These are phyloP conservation scores for Pandemis heparana DNA, from an alignment of 2,888 invertebrate species.

Conservation along the genomic window DNA sequence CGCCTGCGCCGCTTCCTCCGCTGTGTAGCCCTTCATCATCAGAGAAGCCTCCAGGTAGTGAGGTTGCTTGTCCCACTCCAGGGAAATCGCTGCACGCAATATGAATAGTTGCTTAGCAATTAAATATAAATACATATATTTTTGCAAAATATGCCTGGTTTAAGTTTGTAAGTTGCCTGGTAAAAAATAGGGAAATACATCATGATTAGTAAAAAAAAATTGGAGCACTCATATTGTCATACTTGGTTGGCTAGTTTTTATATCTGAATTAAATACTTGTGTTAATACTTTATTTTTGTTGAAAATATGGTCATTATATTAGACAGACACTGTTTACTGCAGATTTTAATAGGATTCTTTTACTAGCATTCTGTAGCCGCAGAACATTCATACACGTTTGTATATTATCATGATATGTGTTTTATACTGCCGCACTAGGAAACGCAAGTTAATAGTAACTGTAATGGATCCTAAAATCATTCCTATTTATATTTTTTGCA, in stretches of 20 bases:
- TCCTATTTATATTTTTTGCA: background rate
- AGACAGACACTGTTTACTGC: too few relatives aligned
- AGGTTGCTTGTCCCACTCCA: slow-evolving; percentile 87
- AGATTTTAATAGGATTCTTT: background rate
- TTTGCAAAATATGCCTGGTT: background rate
- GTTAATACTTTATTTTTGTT: too few relatives aligned
- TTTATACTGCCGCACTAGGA: background rate
- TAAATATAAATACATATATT: background rate
- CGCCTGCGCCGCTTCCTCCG: slow-evolving; percentile 81
- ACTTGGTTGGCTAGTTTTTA: too few relatives aligned
- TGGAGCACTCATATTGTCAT: too few relatives aligned
- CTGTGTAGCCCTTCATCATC: slow-evolving; percentile 91
- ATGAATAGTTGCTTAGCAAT: slow-evolving; percentile 9
- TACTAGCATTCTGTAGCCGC: background rate
- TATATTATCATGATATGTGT: background rate
- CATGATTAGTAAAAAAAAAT: too few relatives aligned
- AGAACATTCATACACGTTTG: background rate
- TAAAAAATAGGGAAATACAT: too few relatives aligned
- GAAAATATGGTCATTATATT: too few relatives aligned
- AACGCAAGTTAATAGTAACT: background rate
- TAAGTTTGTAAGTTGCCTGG: too few relatives aligned
- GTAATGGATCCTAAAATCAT: background rate
- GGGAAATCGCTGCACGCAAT: slow-evolving; percentile 78
- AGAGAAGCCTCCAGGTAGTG: slow-evolving; percentile 92
- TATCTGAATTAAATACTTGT: too few relatives aligned